Base-by-base conservation (phyloP, 2,888 invertebrate species). In the Thyatira batis region DNA sequence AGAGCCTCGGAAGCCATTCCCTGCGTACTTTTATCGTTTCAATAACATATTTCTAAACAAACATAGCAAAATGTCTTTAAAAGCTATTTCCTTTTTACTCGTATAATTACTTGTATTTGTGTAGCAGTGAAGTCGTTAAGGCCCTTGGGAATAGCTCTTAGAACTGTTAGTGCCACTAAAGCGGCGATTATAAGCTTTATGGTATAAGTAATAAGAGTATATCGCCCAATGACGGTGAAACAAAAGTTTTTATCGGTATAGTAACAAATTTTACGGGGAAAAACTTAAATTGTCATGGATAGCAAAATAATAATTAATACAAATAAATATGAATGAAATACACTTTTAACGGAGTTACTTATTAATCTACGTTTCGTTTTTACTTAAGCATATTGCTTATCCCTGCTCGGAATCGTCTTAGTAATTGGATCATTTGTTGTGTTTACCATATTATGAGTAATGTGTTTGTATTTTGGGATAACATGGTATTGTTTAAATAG, bases 391-490 rank as follows among this genome's bases (percentile, higher is more conserved):
- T n/a, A n/a, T n/a, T n/a, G n/a, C n/a, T n/a, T n/a, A n/a, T n/a
- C n/a, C n/a, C 69, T 69, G 63, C 62, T 69, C 75, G 70, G 76
- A 81, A 78, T 81, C 73, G 69, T 69, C 76, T 67, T 69, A 71
- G 73, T 82, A 83, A 84, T 82, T 69, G 74, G 71, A 71, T 75
- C 76, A 81, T 84, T 84, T 82, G 72, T 80, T 71, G 76, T 69
- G 74, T 76, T 80, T 63, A 70, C 76, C 73, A 77, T 11, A 78
- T n/a, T 78, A 69, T 69, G 64, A 65, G 64, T 63, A 67, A 78
- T 76, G 74, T 78, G 55, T 65, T 66, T 70, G 76, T 73, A 76
- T 76, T 76, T 78, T 71, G 61, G 60, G 58, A 61, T 73, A 78
- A 78, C 72, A 71, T 73, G n/a, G n/a, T n/a, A n/a, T n/a, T n/a